Percentiles rank a stretch among this genome's conserved stretches.
These are phyloP conservation scores for Aurelia sp. DNA, from an alignment of 30 jellyfish, hydroid and myxozoan genomes.

Conservation along the genomic window DNA sequence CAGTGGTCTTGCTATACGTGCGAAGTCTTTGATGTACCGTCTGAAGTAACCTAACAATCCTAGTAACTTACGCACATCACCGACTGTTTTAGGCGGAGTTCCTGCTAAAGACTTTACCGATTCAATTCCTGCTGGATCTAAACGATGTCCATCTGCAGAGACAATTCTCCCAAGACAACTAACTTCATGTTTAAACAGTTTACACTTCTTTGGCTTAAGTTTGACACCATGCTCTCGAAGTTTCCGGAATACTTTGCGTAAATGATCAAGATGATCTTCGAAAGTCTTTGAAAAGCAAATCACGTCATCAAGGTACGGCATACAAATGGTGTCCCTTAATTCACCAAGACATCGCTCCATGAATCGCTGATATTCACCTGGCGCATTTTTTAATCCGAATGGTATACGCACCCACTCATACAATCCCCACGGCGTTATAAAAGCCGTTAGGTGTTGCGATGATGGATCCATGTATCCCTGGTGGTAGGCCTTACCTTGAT, in stretches of 20 bases:
- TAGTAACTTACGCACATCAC: conserved; percentile 24
- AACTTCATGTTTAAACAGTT: no score
- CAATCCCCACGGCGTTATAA: no score
- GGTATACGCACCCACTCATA: no score
- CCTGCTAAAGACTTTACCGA: conserved; percentile 17
- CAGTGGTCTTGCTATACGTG: conserved; percentile 50
- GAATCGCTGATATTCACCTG: no score
- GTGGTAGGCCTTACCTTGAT: no score
- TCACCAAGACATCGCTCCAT: no score
- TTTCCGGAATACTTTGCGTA: conserved; percentile 10
- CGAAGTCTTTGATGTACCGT: conserved; percentile 26
- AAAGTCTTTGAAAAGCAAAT: conserved; percentile 31
- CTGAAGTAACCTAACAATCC: conserved; percentile 49
- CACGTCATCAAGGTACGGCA: conserved; percentile 39
- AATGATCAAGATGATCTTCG: conserved; percentile 31
- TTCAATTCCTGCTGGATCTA: not conserved
- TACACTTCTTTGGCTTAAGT: no score
- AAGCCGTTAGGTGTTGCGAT: no score
- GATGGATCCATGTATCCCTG: no score
- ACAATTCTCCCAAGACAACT: no score
- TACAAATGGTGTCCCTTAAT: not conserved
- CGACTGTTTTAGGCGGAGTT: conserved; percentile 19
- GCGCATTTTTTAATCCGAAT: no score
- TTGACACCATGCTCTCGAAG: no score
- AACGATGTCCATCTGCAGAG: conserved; percentile 27